These are phyloP conservation scores for Priocnemis perturbator DNA, from an alignment of 2,888 invertebrate genomes.

Conservation along the genomic window DNA sequence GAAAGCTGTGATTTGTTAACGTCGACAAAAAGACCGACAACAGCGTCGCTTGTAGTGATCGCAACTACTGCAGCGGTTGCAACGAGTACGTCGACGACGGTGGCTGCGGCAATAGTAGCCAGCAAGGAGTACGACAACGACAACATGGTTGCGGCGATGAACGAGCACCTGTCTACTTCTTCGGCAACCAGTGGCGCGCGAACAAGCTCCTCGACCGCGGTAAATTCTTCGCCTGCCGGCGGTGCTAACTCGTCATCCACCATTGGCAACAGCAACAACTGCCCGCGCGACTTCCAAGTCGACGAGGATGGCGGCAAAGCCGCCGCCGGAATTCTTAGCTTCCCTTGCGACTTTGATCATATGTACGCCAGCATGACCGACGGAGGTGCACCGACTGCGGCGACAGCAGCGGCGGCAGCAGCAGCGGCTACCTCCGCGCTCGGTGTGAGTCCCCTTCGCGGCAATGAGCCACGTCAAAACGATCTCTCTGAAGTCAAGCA, in stretches of 20 bases:
- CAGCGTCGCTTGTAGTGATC: too few species aligned
- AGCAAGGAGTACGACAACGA: conserved; percentile 46
- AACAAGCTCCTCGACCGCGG: conserved; percentile 51
- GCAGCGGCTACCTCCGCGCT: conserved; percentile 67
- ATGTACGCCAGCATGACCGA: conserved; percentile 82
- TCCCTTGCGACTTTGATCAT: conserved; percentile 82
- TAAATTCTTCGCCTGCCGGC: conserved; percentile 27
- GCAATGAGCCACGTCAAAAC: conserved; percentile 69
- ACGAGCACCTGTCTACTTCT: conserved; percentile 71
- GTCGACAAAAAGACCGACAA: too few species aligned
- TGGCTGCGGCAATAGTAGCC: conserved; percentile 1
- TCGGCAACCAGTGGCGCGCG: conserved; percentile 59
- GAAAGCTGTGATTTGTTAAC: too few species aligned
- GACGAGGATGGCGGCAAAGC: conserved; percentile 58
- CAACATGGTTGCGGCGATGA: conserved; percentile 76
- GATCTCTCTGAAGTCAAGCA: conserved; percentile 80
- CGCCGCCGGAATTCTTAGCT: conserved; percentile 77
- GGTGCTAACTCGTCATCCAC: conserved; percentile 37
- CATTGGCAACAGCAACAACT: conserved; percentile 27
- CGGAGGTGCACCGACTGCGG: conserved; percentile 61
- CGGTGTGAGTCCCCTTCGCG: conserved; percentile 69
- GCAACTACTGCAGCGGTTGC: too few species aligned
- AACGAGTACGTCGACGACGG: conserved; percentile 9
- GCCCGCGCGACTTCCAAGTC: conserved; percentile 40
- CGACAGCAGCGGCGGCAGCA: conserved; percentile 30